Evolutionary conservation across 2,797 vertebrate genomes (phyloP).

Genomic region (Pseudochaenichthys georgianus): DNA sequence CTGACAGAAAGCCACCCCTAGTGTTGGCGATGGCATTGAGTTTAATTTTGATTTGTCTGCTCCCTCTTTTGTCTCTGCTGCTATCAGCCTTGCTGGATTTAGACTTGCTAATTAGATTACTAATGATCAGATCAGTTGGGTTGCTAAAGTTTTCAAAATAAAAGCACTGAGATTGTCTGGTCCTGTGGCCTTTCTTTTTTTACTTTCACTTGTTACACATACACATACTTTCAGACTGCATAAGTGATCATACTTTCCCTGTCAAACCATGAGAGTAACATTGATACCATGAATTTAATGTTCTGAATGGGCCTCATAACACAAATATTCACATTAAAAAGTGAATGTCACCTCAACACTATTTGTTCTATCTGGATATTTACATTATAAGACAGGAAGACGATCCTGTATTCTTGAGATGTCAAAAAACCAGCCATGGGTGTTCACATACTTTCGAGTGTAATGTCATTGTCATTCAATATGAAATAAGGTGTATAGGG

Average conservation of each 20-base stretch:
- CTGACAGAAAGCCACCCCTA: slow-evolving; percentile 36
- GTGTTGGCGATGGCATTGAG: background rate
- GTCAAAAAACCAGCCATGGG: too few relatives aligned
- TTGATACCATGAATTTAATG: too few relatives aligned
- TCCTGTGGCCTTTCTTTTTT: background rate
- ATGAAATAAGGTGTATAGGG: background rate
- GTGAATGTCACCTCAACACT: background rate
- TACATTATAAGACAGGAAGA: too few relatives aligned
- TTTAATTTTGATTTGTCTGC: background rate
- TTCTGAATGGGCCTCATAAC: too few relatives aligned
- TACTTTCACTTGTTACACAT: background rate
- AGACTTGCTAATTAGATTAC: slow-evolving; percentile 10
- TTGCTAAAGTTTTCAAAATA: slow-evolving; percentile 10
- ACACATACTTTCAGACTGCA: background rate
- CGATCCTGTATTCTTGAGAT: too few relatives aligned
- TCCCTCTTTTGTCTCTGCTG: background rate
- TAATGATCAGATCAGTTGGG: background rate
- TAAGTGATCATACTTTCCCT: too few relatives aligned
- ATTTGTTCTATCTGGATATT: background rate
- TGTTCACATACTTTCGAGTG: too few relatives aligned
- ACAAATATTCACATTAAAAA: too few relatives aligned
- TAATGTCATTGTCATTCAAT: too few relatives aligned
- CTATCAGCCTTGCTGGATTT: background rate
- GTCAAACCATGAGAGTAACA: too few relatives aligned
- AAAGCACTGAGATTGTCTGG: slow-evolving; percentile 1